These are phyloP conservation scores for Habroteleia sp. DNA, from an alignment of 2,888 invertebrate genomes.

Conservation along the genomic window DNA sequence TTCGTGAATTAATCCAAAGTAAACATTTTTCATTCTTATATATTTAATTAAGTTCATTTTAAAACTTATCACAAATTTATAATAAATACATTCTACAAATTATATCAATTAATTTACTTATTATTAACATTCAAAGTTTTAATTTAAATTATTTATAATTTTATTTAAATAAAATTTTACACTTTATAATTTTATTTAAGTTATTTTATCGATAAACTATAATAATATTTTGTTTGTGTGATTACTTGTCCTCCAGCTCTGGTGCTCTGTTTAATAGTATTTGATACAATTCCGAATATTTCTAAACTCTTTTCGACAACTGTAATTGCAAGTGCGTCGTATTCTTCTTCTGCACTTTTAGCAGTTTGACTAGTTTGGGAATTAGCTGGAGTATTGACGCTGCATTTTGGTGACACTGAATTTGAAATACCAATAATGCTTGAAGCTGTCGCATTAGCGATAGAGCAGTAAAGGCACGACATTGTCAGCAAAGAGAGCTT, in stretches of 20 bases:
- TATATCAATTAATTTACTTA: too few relatives aligned
- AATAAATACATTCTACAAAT: too few relatives aligned
- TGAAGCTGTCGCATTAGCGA: constrained; percentile 86
- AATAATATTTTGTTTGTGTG: too few relatives aligned
- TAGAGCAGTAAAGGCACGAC: constrained; percentile 91
- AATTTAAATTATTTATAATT: too few relatives aligned
- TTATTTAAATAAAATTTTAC: too few relatives aligned
- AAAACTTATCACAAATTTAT: too few relatives aligned
- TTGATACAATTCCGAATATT: constrained; percentile 90
- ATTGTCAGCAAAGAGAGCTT: constrained; percentile 91
- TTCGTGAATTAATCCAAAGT: too few relatives aligned
- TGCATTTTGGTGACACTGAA: constrained; percentile 84
- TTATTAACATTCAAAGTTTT: too few relatives aligned
- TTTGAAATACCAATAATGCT: constrained; percentile 84
- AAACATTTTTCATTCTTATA: too few relatives aligned
- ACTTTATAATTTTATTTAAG: too few relatives aligned
- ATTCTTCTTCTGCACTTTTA: constrained; percentile 86
- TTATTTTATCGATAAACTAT: too few relatives aligned
- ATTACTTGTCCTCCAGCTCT: constrained; percentile 93
- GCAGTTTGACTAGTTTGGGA: constrained; percentile 71
- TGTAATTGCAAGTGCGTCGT: constrained; percentile 89
- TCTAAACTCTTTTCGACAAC: constrained; percentile 94
- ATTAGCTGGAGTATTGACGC: constrained; percentile 74
- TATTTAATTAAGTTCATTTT: too few relatives aligned
- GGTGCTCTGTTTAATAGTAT: constrained; percentile 91